Evolutionary conservation across 2,888 invertebrate genomes (phyloP).

Genomic region (Eremobia ochroleuca): DNA sequence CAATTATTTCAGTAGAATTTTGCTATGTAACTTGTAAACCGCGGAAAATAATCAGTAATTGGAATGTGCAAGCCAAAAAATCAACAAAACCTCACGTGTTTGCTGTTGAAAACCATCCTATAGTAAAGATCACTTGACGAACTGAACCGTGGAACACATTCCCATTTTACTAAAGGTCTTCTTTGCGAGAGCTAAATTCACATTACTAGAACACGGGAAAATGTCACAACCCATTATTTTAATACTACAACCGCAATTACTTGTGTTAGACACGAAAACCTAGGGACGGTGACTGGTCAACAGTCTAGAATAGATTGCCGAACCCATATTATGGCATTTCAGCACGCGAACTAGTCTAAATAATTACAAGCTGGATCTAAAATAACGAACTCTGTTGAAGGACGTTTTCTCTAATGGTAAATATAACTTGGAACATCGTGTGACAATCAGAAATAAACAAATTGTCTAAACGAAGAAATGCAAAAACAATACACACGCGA

Average conservation of each 20-base stretch:
- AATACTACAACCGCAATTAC: not conserved
- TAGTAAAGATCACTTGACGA: slow-evolving; percentile 20
- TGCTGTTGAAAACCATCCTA: slow-evolving; percentile 20
- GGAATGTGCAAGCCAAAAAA: slow-evolving; percentile 47
- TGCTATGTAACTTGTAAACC: not conserved
- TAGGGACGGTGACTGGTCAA: slow-evolving; percentile 26
- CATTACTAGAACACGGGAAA: slow-evolving; percentile 13
- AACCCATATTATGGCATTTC: slow-evolving; percentile 21
- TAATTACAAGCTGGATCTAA: slow-evolving; percentile 18
- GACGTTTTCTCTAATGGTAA: slow-evolving; percentile 24
- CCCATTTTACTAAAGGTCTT: not conserved
- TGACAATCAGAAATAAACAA: slow-evolving; percentile 16
- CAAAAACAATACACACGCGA: not conserved
- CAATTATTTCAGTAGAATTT: not conserved
- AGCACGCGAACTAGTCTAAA: slow-evolving; percentile 44
- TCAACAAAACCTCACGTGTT: slow-evolving; percentile 21
- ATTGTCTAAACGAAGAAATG: slow-evolving; percentile 3
- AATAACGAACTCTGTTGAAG: slow-evolving; percentile 30
- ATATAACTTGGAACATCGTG: slow-evolving; percentile 25
- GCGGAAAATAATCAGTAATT: slow-evolving; percentile 17
- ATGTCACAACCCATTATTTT: not conserved
- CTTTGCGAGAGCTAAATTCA: not conserved
- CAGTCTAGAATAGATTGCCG: slow-evolving; percentile 29
- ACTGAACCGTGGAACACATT: not conserved
- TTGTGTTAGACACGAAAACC: slow-evolving; percentile 25